These are phyloP conservation scores for Rhinolophus ferrumequinum DNA, from an alignment of 2,113 vertebrate genomes.

Conservation along the genomic window DNA sequence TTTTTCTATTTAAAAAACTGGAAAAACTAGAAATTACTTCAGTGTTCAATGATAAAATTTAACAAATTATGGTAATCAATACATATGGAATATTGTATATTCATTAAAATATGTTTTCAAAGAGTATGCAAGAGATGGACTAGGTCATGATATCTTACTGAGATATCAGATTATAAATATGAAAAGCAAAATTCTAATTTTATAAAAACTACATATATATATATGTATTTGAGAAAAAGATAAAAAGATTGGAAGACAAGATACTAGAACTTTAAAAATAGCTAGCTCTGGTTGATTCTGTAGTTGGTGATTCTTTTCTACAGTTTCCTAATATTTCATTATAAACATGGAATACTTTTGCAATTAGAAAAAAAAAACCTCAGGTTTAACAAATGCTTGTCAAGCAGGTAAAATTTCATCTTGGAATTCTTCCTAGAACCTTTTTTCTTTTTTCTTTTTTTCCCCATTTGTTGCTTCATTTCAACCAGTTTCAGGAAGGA, in stretches of 20 bases:
- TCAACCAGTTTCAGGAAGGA: neutral
- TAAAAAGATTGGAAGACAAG: neutral
- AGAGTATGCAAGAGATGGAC: neutral
- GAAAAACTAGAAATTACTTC: neutral
- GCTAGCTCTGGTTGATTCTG: neutral
- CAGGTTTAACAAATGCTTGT: neutral
- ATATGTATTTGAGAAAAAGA: neutral
- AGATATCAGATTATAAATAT: neutral
- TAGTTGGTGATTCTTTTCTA: neutral
- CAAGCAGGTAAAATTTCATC: neutral
- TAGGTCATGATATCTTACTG: neutral
- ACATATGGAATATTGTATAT: neutral
- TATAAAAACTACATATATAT: neutral
- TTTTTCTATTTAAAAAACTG: neutral
- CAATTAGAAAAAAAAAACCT: neutral
- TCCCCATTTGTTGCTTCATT: neutral
- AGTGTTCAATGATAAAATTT: neutral
- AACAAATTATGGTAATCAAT: neutral
- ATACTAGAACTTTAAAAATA: neutral
- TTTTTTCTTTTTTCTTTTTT: too few species aligned
- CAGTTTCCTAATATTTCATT: neutral
- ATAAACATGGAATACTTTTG: neutral
- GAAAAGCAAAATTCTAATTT: neutral
- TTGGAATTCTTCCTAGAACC: neutral
- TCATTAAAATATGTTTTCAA: slow-evolving; percentile 4